Conservation (phyloP, 64 coral and sea anemone species). For the Pocillopora verrucosa region DNA sequence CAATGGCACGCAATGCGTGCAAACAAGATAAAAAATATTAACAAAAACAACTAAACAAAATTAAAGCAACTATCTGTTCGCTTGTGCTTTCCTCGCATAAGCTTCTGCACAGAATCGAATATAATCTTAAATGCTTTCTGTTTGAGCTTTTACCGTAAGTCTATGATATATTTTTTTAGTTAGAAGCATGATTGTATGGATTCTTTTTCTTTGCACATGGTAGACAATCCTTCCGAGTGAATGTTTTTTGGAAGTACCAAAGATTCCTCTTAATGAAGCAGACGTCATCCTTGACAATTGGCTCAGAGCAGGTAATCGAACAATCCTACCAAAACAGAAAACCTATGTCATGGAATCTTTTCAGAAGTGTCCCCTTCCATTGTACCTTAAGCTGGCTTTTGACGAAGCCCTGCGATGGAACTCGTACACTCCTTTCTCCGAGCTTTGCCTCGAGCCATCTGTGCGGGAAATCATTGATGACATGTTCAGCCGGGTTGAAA, state of each 20-base stretch:
- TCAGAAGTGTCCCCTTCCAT: conserved; percentile 76
- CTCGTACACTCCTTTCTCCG: conserved; percentile 65
- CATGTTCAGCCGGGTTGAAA: conserved; percentile 87
- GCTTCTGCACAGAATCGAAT: too few species aligned
- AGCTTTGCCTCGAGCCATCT: conserved; percentile 60
- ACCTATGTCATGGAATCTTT: conserved; percentile 71
- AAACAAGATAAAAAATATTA: too few species aligned
- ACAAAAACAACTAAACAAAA: too few species aligned
- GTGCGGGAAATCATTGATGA: conserved; percentile 84
- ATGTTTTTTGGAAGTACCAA: conserved; percentile 79
- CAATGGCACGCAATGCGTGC: too few species aligned
- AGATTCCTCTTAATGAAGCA: conserved; percentile 77
- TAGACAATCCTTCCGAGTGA: conserved; percentile 26
- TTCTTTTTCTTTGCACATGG: background rate
- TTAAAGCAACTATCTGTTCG: too few species aligned
- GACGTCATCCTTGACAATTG: conserved; percentile 76
- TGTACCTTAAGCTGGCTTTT: conserved; percentile 90
- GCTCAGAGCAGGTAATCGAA: conserved; percentile 58
- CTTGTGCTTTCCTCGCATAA: too few species aligned
- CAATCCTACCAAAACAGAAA: conserved; percentile 66
- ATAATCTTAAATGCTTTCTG: too few species aligned
- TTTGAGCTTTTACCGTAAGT: too few species aligned
- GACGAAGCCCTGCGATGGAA: conserved; percentile 91
- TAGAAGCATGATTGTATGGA: too few species aligned
- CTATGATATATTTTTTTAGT: too few species aligned